Percentiles rank a stretch among this genome's conserved stretches.
Conservation (phyloP, 1,140 invertebrate species). For the Drosophila bocqueti region DNA sequence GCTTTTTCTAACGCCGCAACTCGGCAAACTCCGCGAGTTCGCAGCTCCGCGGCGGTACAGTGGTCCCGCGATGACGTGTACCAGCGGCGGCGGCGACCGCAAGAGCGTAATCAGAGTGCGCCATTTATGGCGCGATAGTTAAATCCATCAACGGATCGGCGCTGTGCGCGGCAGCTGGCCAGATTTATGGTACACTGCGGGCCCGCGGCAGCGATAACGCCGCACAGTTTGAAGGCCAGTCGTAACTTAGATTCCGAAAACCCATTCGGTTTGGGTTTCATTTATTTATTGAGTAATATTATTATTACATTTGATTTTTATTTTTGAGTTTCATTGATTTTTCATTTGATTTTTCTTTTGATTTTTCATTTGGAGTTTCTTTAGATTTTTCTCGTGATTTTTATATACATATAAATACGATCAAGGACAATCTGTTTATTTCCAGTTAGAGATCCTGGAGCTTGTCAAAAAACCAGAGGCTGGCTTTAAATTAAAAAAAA, state of each 20-base stretch:
- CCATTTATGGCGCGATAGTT: constrained; percentile 37
- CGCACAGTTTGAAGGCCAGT: background rate
- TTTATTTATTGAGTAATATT: background rate
- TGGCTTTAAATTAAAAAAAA: too few species aligned
- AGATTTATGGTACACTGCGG: constrained; percentile 5
- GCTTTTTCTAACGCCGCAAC: constrained; percentile 6
- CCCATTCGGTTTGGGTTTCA: background rate
- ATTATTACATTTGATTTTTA: background rate
- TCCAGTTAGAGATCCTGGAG: background rate
- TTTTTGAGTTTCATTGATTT: background rate
- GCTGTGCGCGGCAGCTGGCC: constrained; percentile 2
- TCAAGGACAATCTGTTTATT: background rate
- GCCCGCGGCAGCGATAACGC: background rate
- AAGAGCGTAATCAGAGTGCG: constrained; percentile 19
- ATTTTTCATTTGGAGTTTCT: too few species aligned
- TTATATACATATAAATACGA: too few species aligned
- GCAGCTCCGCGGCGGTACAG: constrained; percentile 26
- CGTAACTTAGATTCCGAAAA: background rate
- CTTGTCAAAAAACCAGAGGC: too few species aligned
- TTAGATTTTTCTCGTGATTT: background rate
- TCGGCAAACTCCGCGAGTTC: constrained; percentile 2
- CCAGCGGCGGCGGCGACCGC: constrained; percentile 31
- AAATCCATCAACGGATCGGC: constrained; percentile 60
- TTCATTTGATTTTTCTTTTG: background rate
- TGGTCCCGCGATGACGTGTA: constrained; percentile 56